Percentiles rank a stretch among this genome's conserved stretches.
phyloP scores from a whole-genome alignment of 1,140 invertebrate genomes.

The Gyrodactylus salaris region DNA sequence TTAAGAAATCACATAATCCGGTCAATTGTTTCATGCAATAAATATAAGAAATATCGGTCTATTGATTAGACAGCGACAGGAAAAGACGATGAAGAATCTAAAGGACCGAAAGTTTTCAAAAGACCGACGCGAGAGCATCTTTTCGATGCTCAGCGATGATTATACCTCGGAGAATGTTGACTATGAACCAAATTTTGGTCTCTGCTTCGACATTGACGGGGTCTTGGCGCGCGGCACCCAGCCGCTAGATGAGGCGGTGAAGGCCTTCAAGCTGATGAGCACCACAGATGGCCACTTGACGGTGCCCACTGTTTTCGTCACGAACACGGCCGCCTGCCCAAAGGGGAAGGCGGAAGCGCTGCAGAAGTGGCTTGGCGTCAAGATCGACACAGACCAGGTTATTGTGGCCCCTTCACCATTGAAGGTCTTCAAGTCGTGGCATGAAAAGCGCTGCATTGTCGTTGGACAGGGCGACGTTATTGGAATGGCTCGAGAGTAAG shows the following conservation, averaged over 20 bases:
- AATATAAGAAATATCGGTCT: no score
- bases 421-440: conserved; percentile 14
- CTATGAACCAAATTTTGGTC: conserved; percentile 24
- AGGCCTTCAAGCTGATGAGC: conserved; percentile 26
- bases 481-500: conserved; percentile 27
- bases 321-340: conserved; percentile 31
- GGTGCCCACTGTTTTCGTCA: conserved; percentile 35
- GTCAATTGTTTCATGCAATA: no score
- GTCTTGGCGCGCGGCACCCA: conserved; percentile 32
- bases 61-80: no score
- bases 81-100: no score
- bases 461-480: conserved; percentile 20
- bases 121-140: background rate
- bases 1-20: no score
- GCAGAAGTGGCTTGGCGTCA: conserved; percentile 27
- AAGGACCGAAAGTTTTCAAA: no score
- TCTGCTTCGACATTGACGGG: conserved; percentile 38
- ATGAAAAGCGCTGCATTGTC: conserved; percentile 16
- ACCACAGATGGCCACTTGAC: conserved; percentile 26
- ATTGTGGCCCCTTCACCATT: conserved; percentile 19
- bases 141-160: background rate
- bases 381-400: conserved; percentile 21
- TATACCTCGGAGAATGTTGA: background rate
- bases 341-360: conserved; percentile 30
- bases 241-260: conserved; percentile 28